Conservation (phyloP, 2,888 invertebrate species). For the Cotesia congregata region DNA sequence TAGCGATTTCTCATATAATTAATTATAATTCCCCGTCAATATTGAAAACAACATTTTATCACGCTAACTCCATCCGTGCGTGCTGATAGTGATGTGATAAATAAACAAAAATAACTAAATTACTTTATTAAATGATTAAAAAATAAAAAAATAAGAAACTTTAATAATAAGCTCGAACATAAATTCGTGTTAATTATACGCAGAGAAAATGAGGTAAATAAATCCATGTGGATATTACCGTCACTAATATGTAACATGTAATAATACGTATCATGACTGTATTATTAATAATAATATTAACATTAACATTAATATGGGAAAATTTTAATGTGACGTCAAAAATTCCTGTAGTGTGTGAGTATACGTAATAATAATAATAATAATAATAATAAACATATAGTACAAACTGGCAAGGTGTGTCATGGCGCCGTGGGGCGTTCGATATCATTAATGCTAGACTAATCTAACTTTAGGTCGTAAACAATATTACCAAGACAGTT, state of each 20-base stretch:
- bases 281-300: neutral
- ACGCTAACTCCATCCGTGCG: neutral
- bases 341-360: neutral
- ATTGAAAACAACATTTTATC: neutral
- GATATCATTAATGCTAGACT: slow-evolving; percentile 52
- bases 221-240: neutral
- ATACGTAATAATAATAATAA: neutral
- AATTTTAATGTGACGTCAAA: neutral
- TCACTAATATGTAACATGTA: neutral
- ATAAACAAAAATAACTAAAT: neutral
- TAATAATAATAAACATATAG: neutral
- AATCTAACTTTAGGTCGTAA: slow-evolving; percentile 56
- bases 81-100: neutral
- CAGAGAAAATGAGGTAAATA: neutral
- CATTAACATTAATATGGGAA: neutral
- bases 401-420: slow-evolving; percentile 9
- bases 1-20: neutral
- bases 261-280: too few relatives aligned
- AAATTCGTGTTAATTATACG: neutral
- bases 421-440: slow-evolving; percentile 40
- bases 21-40: neutral
- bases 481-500: slow-evolving; percentile 49
- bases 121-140: neutral
- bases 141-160: neutral
- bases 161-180: neutral